Conservation (phyloP, 2,888 invertebrate genomes). For the Dynastes tityus region DNA sequence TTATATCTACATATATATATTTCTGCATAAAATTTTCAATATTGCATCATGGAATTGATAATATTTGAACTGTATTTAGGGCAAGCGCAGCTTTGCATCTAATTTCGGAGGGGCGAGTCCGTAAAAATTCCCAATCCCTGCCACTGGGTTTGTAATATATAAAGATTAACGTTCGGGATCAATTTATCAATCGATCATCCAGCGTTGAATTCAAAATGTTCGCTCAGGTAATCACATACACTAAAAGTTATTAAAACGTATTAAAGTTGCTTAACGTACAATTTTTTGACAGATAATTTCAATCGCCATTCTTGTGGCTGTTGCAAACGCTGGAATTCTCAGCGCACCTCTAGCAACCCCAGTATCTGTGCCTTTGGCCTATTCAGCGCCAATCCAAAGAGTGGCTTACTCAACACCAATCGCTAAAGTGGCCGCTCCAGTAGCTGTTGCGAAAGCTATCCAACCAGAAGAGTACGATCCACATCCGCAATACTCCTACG, state of each 20-base stretch:
- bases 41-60: background rate
- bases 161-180: background rate
- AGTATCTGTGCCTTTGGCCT: conserved; percentile 54
- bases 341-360: conserved; percentile 50
- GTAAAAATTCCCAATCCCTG: background rate
- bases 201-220: background rate
- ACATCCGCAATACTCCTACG: conserved; percentile 72
- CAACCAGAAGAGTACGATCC: conserved; percentile 67
- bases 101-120: background rate
- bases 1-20: background rate
- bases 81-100: background rate
- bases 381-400: conserved; percentile 51
- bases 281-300: conserved; percentile 55
- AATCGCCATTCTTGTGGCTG: conserved; percentile 60
- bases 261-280: background rate
- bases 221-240: background rate
- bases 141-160: background rate
- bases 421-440: conserved; percentile 61
- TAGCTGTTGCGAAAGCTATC: conserved; percentile 23
- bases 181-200: background rate
- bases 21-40: background rate
- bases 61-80: background rate
- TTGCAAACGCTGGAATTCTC: conserved; percentile 57
- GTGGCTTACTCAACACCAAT: conserved; percentile 41
- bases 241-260: background rate